Base-by-base conservation (phyloP, 2,797 vertebrate species). In the Centropyge bicolor region DNA sequence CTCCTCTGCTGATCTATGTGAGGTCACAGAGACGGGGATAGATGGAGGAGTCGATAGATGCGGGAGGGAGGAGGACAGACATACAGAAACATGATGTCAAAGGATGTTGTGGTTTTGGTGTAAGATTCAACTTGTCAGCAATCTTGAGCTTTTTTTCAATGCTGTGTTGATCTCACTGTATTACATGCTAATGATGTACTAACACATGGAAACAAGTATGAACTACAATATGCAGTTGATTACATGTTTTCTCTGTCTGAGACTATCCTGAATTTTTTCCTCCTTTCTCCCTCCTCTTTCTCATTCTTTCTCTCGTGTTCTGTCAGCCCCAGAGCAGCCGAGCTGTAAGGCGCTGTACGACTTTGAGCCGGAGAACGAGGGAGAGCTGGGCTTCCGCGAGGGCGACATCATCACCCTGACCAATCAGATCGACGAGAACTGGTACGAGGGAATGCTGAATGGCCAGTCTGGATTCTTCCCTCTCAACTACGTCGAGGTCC, bases 361-460 rank as follows among this genome's bases (percentile, higher is more conserved):
- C 94, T 99, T 99, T 0, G 98, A 99, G 31, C 98, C 98, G 0
- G 98, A 99, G 87, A 99, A 99, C 0, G 98, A 99, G 0, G 98
- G 98, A 0, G 98, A 99, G 92, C 91, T 99, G 95, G 98, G 98
- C 93, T 99, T 99, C 95, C 96, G 86, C 3, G 98, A 99, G 86
- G 98, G 98, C 0, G 97, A 99, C 75, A 91, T 99, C 94, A 99
- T 99, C 96, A 99, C 97, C 22, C 95, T 99, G 91, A 99, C 98
- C 88, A 99, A 97, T 95, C 98, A 99, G 96, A 99, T 99, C 46
- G 98, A 99, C 11, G 98, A 99, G 91, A 99, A 99, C 96, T 99
- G 98, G 98, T 99, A 97, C 69, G 98, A 99, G 94, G 98, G 98
- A 64, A 97, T 97, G 96, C 96, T 99, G 88, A 96, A 95, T 4